Conservation (phyloP, 1,140 invertebrate genomes). For the Procambarus clarkii region DNA sequence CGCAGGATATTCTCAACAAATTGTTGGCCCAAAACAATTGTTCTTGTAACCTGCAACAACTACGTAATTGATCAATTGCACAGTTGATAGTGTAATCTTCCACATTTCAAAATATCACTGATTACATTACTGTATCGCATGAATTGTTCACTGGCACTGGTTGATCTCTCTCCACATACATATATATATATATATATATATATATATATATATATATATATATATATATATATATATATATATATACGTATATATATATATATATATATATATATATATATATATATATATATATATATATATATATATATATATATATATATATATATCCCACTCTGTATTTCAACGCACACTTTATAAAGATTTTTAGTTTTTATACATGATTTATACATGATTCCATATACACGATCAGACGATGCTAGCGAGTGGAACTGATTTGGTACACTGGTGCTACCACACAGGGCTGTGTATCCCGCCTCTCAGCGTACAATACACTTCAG, state of each 20-base stretch:
- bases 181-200: slow-evolving; percentile 41
- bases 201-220: slow-evolving; percentile 29
- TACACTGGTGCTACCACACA: too few species aligned
- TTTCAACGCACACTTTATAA: neutral
- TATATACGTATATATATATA: slow-evolving; percentile 27
- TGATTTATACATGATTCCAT: too few species aligned
- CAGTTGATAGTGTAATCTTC: neutral
- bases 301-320: neutral
- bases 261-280: slow-evolving; percentile 32
- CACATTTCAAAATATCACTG: slow-evolving; percentile 6
- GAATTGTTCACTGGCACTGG: neutral
- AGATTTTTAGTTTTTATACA: too few species aligned
- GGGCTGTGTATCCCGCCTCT: too few species aligned
- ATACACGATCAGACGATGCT: too few species aligned
- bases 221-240: slow-evolving; percentile 20
- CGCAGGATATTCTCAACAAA: neutral
- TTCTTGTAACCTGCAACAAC: neutral
- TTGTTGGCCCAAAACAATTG: neutral
- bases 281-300: slow-evolving; percentile 24
- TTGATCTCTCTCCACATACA: too few species aligned
- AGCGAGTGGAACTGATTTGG: too few species aligned
- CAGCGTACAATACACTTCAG: too few species aligned
- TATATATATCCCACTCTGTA: neutral
- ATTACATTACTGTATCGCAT: slow-evolving; percentile 15
- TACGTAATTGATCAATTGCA: neutral